Percentiles rank a stretch among this genome's conserved stretches.
Evolutionary conservation across 2,888 invertebrate genomes (phyloP).

Genomic region (Trimorus sp.): DNA sequence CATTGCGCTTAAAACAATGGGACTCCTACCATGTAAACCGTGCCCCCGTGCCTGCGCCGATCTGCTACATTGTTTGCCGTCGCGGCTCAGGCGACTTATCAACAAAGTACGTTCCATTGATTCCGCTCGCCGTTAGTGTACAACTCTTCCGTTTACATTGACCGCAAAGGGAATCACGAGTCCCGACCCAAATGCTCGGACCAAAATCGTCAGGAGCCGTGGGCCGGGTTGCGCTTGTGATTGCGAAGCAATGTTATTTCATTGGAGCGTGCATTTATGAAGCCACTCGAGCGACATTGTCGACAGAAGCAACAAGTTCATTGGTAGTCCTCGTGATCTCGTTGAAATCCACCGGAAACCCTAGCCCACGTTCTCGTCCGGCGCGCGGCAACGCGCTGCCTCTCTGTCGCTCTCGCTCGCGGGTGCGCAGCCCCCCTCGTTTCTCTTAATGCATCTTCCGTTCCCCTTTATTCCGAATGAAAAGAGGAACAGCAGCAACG

Average conservation of each 20-base stretch:
- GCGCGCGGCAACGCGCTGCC: conserved; percentile 19
- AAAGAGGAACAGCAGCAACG: conserved; percentile 56
- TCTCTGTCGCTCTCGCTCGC: neutral
- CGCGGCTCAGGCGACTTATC: no score
- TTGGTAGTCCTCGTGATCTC: conserved; percentile 68
- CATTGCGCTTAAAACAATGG: no score
- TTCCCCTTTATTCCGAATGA: conserved; percentile 60
- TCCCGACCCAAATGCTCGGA: conserved; percentile 11
- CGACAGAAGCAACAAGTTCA: conserved; percentile 68
- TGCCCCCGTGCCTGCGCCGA: no score
- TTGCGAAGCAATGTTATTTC: conserved; percentile 52
- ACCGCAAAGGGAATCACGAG: conserved; percentile 23
- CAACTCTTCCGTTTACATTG: neutral
- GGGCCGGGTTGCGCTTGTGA: conserved; percentile 27
- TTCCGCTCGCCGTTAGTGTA: no score
- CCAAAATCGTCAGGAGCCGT: conserved; percentile 35
- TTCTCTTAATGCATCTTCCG: conserved; percentile 57
- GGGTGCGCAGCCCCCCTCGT: conserved; percentile 22
- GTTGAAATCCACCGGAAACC: conserved; percentile 64
- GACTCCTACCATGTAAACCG: no score
- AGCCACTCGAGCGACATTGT: conserved; percentile 64
- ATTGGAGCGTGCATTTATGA: conserved; percentile 62
- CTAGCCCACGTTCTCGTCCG: conserved; percentile 49
- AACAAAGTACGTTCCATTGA: no score
- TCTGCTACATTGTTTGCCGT: no score